Base-by-base conservation (phyloP, 2,888 invertebrate genomes). In the Meiosimyza decipiens region DNA sequence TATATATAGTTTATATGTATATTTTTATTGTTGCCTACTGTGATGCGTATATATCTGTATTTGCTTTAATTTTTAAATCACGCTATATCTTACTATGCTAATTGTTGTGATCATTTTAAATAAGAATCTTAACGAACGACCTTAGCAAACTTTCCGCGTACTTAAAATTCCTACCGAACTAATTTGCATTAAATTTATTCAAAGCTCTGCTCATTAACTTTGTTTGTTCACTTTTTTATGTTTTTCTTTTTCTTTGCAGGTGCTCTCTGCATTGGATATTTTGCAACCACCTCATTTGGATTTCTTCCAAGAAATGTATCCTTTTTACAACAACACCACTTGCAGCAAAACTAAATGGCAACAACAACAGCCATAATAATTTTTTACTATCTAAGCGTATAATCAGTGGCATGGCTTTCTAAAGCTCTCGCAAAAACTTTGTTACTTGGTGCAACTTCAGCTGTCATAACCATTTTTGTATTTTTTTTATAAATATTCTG, bases 241-340 rank as follows among this genome's bases (percentile, higher is more conserved):
- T 72, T 22, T 66, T 71, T 74, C 69, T 72, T 73, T 68, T 74
- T 78, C 72, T 74, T 86, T 85, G 68, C 93, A 98, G 98, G 97
- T 99, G 85, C 91, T 99, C 84, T 97, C 98, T 84, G 97, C 99
- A 82, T 90, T 97, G 89, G 99, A 99, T 90, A 98, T 99, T 88
- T 91, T 99, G 83, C 98, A 99, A 89, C 99, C 99, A 84, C 97
- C 98, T 82, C 97, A 97, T 90, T 92, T 98, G 89, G 98, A 98
- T 90, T 98, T 97, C 91, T 99, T 99, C 91, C 98, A 98, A 91
- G 99, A 99, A 94, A 97, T 99, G 98, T 99, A 97, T 95, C 94
- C 94, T 95, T 94, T 94, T 89, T 87, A 12, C 60, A 66, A 71
- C 51, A 60, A 63, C 12, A 22, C 40, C 22, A 33, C 3, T 28